phyloP scores from a whole-genome alignment of 1,140 invertebrate genomes.

The Myzus persicae region DNA sequence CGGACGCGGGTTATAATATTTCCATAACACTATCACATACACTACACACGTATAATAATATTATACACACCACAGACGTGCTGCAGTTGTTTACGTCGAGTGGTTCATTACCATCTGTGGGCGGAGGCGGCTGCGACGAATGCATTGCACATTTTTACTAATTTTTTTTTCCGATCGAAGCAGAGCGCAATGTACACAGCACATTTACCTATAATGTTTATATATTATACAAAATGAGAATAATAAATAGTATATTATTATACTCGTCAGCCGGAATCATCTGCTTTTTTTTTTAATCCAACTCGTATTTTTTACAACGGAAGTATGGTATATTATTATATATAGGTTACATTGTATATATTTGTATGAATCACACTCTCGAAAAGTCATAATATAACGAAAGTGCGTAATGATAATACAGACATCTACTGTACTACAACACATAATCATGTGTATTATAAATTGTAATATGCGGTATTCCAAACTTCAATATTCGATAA shows the following conservation, averaged over 20 bases:
- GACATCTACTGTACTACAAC: too few species aligned
- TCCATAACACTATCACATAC: not conserved
- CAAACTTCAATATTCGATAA: not conserved
- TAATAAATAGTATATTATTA: constrained; percentile 12
- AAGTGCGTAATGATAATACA: not conserved
- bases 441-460: too few species aligned
- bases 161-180: not conserved
- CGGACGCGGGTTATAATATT: not conserved
- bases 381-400: not conserved
- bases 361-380: not conserved
- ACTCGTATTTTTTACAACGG: not conserved
- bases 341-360: not conserved
- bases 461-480: not conserved
- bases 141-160: constrained; percentile 22
- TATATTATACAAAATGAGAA: not conserved
- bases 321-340: not conserved
- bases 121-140: not conserved
- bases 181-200: not conserved
- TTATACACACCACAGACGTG: not conserved
- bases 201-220: not conserved
- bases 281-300: not conserved
- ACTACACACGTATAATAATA: not conserved
- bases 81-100: not conserved
- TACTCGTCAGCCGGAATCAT: not conserved
- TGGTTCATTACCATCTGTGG: constrained; percentile 42